Base-by-base conservation (phyloP, 2,797 vertebrate species). In the Platalea minor region DNA sequence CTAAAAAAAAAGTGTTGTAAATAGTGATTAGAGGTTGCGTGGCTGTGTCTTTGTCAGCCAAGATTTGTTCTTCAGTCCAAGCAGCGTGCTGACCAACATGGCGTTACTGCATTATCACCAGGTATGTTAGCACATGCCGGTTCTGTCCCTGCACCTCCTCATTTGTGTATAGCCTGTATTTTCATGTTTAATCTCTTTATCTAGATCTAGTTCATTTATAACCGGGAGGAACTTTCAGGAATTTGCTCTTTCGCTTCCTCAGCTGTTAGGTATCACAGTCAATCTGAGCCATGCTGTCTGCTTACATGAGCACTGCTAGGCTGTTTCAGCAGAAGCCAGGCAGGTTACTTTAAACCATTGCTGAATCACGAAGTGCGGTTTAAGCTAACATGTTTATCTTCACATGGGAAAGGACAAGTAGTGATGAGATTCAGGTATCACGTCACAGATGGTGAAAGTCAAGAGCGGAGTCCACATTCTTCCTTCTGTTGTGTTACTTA, bases 31-130 rank as follows among this genome's bases (percentile, higher is more conserved):
- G 17, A 65, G 46, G 39, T 50, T 78, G 43, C 18, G 25, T 10
- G 35, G 7, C 45, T 5, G 0, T 26, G 21, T 29, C 10, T 76
- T 87, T 56, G 13, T 46, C 25, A 91, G 33, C 26, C 5, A 5
- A 37, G 53, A 16, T 57, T 79, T 78, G 14, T n/a, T 86, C 50
- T 64, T 87, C 70, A 64, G 24, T 17, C 33, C 0, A 0, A 70
- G 29, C 14, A 6, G 29, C 0, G 0, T 64, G 73, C 35, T 0
- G 1, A 43, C 1, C 23, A 76, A 21, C 0, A 0, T 33, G 45
- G 20, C 0, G 0, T 48, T 56, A 26, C 21, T 41, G 45, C 7
- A 0, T 41, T 89, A 35, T 80, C 48, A 28, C 25, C 23, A 46
- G 50, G 9, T 57, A 41, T 35, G 53, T 19, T 25, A 60, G 25